phyloP scores from a whole-genome alignment of 2,797 vertebrate genomes.

The Chelon auratus region DNA sequence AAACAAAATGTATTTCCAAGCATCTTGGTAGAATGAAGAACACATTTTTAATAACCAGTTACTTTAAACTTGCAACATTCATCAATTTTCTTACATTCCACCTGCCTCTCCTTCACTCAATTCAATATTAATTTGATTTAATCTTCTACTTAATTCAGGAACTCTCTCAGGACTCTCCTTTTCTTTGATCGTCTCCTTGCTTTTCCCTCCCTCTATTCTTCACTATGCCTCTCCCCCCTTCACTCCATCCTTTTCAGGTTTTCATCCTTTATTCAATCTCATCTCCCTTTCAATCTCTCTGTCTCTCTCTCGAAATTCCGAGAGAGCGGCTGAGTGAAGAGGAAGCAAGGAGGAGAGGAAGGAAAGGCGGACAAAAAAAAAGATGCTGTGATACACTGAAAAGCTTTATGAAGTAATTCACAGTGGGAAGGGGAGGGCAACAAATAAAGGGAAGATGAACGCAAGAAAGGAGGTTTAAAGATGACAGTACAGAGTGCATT shows the following conservation, averaged over 20 bases:
- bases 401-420: constrained; percentile 47
- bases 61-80: constrained; percentile 48
- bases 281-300: constrained; percentile 60
- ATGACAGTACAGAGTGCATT: constrained; percentile 28
- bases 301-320: constrained; percentile 34
- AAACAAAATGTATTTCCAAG: constrained; percentile 15
- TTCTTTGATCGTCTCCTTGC: constrained; percentile 70
- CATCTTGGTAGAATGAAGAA: constrained; percentile 14
- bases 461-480: constrained; percentile 21
- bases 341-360: background rate
- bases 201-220: constrained; percentile 42
- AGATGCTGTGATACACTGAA: constrained; percentile 49
- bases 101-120: constrained; percentile 39
- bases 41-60: constrained; percentile 49
- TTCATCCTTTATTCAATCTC: constrained; percentile 68
- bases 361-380: background rate
- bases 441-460: constrained; percentile 31
- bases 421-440: constrained; percentile 17
- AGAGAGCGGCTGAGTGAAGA: constrained; percentile 8
- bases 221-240: constrained; percentile 36
- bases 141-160: constrained; percentile 77
- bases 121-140: constrained; percentile 80
- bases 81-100: constrained; percentile 37
- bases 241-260: constrained; percentile 64
- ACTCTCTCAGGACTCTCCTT: constrained; percentile 69